Conservation (phyloP, 2,888 invertebrate species). For the Agriotes lineatus region DNA sequence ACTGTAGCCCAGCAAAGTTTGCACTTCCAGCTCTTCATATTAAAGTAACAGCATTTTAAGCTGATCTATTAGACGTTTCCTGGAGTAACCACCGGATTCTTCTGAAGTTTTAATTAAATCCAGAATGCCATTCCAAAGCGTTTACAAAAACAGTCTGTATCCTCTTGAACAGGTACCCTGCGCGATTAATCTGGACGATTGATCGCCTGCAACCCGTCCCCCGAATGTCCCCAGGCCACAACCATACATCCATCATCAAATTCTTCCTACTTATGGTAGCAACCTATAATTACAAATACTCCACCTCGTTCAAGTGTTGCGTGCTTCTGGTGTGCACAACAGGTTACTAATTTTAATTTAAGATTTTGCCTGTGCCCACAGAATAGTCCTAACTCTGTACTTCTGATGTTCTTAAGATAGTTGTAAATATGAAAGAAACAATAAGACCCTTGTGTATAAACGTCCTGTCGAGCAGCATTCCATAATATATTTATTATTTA, state of each 20-base stretch:
- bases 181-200: background rate
- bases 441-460: constrained; percentile 43
- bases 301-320: background rate
- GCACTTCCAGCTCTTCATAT: too few species aligned
- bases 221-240: background rate
- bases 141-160: background rate
- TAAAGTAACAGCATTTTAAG: too few species aligned
- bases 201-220: background rate
- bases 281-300: background rate
- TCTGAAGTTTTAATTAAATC: too few species aligned
- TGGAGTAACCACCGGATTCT: too few species aligned
- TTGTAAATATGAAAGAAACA: constrained; percentile 38
- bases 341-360: constrained; percentile 4
- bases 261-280: background rate
- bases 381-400: constrained; percentile 9
- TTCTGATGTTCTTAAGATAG: constrained; percentile 14
- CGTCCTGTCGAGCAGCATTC: constrained; percentile 48
- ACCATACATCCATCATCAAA: constrained; percentile 5
- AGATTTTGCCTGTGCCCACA: constrained; percentile 17
- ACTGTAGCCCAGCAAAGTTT: too few species aligned
- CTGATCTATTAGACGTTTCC: too few species aligned
- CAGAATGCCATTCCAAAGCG: too few species aligned
- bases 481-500: constrained; percentile 55
- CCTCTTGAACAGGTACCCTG: background rate
- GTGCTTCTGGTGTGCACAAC: constrained; percentile 4